Evolutionary conservation across 2,888 invertebrate species (phyloP).

Genomic region (Campoplex nolae): DNA sequence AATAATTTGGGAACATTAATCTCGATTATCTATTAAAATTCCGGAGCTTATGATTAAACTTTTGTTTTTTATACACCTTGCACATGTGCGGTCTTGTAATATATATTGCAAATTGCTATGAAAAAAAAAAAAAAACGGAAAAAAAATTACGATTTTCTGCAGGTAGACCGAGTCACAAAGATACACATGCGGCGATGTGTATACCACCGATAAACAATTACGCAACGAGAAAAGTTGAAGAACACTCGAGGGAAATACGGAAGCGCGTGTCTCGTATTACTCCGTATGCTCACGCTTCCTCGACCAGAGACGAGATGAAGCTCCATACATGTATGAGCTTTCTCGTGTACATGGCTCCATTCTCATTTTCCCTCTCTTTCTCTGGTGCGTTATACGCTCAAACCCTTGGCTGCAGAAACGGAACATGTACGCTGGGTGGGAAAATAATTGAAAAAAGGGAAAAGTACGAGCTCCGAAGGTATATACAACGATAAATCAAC

Average conservation of each 20-base stretch:
- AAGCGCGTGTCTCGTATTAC: constrained; percentile 65
- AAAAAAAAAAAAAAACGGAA: not conserved
- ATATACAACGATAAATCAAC: constrained; percentile 61
- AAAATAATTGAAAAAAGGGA: constrained; percentile 61
- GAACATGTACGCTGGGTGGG: constrained; percentile 52
- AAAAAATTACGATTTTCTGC: constrained; percentile 15
- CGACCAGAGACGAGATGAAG: constrained; percentile 7
- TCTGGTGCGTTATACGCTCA: not conserved
- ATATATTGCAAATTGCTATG: not conserved
- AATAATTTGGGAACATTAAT: not conserved
- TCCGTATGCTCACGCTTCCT: not conserved
- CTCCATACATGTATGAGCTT: constrained; percentile 50
- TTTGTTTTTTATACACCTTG: not conserved
- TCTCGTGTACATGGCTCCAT: constrained; percentile 23
- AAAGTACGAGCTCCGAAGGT: constrained; percentile 23
- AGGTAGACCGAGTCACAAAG: not conserved
- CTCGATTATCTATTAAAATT: not conserved
- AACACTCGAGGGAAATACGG: constrained; percentile 74
- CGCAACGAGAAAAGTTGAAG: constrained; percentile 61
- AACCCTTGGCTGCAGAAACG: constrained; percentile 9
- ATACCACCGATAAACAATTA: constrained; percentile 63
- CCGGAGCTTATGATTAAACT: too few species aligned
- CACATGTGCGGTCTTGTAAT: not conserved
- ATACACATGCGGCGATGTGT: not conserved
- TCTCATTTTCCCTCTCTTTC: constrained; percentile 9